A percentile compares a stretch with the other conserved stretches of the same genome.
These are phyloP conservation scores for Hydrolagus affinis DNA, from an alignment of 2,113 vertebrate genomes.

Conservation along the genomic window DNA sequence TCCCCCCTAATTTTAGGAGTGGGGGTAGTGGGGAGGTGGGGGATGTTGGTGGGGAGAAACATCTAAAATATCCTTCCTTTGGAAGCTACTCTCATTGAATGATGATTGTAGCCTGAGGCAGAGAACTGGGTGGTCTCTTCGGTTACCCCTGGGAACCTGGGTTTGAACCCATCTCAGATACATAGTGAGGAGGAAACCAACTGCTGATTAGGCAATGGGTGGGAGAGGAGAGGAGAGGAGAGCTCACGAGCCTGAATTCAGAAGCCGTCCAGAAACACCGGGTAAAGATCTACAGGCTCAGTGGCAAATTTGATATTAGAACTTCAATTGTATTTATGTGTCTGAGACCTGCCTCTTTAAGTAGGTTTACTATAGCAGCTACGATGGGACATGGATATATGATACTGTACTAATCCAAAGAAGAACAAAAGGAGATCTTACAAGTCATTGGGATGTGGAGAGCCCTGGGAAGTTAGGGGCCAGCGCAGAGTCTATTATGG, in stretches of 20 bases:
- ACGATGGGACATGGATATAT: too few species aligned
- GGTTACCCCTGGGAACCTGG: neutral
- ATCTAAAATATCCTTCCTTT: neutral
- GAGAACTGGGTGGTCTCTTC: conserved; percentile 26
- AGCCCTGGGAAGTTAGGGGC: too few species aligned
- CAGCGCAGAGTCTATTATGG: too few species aligned
- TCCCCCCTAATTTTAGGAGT: too few species aligned
- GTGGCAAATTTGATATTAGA: neutral
- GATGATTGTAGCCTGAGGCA: neutral
- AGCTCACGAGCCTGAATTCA: neutral
- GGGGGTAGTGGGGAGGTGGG: too few species aligned
- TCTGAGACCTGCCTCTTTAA: neutral
- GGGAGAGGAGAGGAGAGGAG: neutral
- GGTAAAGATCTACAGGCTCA: neutral
- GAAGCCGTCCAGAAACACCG: neutral
- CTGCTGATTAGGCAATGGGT: neutral
- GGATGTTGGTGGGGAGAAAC: too few species aligned
- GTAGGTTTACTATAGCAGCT: too few species aligned
- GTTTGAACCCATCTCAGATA: conserved; percentile 13
- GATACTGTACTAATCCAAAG: too few species aligned
- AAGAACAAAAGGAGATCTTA: too few species aligned
- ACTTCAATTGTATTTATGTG: neutral
- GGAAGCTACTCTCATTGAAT: neutral
- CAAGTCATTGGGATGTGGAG: too few species aligned
- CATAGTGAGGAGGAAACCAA: neutral